phyloP scores from a whole-genome alignment of 1,140 invertebrate genomes.

The Plodia interpunctella region DNA sequence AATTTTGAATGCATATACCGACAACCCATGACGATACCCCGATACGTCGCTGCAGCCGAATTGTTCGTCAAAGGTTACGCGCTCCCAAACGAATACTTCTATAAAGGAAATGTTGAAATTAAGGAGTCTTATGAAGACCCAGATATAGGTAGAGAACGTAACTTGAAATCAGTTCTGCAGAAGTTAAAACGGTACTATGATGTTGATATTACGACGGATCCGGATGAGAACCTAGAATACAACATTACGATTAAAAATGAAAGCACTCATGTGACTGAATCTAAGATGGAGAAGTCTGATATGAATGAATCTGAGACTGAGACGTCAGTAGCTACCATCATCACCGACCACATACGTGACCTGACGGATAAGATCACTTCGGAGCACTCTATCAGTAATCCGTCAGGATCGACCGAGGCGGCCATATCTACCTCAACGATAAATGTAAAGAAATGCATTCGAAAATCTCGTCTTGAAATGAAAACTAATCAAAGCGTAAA shows the following conservation, averaged over 20 bases:
- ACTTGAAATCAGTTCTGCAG: slow-evolving; percentile 35
- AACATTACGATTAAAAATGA: slow-evolving; percentile 21
- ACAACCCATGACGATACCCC: slow-evolving; percentile 51
- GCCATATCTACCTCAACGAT: background rate
- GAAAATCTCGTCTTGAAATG: too few species aligned
- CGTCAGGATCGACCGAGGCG: slow-evolving; percentile 9
- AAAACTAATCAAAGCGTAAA: slow-evolving; percentile 24
- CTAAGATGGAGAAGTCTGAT: too few species aligned
- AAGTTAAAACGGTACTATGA: slow-evolving; percentile 43
- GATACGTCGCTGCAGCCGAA: slow-evolving; percentile 38
- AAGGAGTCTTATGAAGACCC: slow-evolving; percentile 33
- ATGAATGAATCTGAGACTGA: slow-evolving; percentile 29
- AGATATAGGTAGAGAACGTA: slow-evolving; percentile 36
- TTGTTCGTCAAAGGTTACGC: slow-evolving; percentile 40
- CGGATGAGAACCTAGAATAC: slow-evolving; percentile 22
- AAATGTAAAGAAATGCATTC: slow-evolving; percentile 6
- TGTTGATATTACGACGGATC: slow-evolving; percentile 34
- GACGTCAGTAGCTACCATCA: slow-evolving; percentile 16
- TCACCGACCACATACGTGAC: slow-evolving; percentile 26
- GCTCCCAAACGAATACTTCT: slow-evolving; percentile 56
- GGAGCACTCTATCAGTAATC: slow-evolving; percentile 16
- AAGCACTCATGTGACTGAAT: slow-evolving; percentile 12
- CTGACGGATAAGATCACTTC: slow-evolving; percentile 30
- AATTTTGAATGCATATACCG: slow-evolving; percentile 77
- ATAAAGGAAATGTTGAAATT: slow-evolving; percentile 43